Evolutionary conservation across 2,888 invertebrate genomes (phyloP), one percentile per base, ranked within the genome.

Genomic region (Drosophila limbata): DNA sequence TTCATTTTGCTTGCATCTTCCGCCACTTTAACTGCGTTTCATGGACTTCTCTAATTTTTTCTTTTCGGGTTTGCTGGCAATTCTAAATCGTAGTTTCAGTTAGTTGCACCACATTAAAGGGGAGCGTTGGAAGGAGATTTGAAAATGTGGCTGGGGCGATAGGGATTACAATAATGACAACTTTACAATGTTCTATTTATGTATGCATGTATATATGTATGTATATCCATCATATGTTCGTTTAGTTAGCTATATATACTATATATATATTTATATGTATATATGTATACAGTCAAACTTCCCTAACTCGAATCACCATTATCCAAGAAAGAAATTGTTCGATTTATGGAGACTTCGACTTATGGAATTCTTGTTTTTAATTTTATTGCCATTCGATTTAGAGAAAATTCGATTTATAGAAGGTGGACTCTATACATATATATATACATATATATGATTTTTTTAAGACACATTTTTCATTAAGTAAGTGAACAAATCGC

Each of bases 381-480:
- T 5, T 25, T 6, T 25, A 25, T 25, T 25, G 25, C 5, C 25
- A 25, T 6, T 25, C 25, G 25, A 25, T 5, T 25, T 25, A 25
- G 0, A 25, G 25, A 25, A 25, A 5, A 25, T 25, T 25, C 25
- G 25, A 25, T 5, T 25, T 25, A 25, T 25, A 1, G 25, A 5
- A 25, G 25, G 0, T 25, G 5, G 25, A 25, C 25, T 25, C 5
- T 39, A 37, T 50, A 31, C 40, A 53, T 63, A 37, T 50, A 31
- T 44, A 53, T 63, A 44, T 57, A 37, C 40, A 44, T 57, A 33
- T 50, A 37, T 44, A 53, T 63, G 39, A 69, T 55, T 73, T 72
- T 69, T 65, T 71, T 86, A 88, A 89, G 84, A 89, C 84, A 90
- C 90, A 76, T 88, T 85, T 69, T 84, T 63, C 73, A 74, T 75